A percentile compares a stretch with the other conserved stretches of the same genome.
Conservation (phyloP, 2,888 invertebrate genomes). For the Drosophila paramelanica region DNA sequence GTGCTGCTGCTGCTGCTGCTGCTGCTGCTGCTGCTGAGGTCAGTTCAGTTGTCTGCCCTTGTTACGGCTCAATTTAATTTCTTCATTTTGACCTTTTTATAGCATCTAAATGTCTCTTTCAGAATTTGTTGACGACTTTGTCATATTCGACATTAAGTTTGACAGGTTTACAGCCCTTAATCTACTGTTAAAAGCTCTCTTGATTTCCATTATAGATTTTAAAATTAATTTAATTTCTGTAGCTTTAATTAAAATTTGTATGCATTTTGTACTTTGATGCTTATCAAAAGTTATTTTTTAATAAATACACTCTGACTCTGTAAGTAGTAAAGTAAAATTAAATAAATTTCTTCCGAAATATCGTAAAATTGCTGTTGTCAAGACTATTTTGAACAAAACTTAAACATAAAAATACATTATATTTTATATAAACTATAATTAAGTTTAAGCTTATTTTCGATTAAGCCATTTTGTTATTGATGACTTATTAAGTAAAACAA, state of each 20-base stretch:
- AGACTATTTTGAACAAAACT: no score
- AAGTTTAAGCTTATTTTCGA: no score
- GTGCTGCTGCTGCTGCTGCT: slow-evolving; percentile 5
- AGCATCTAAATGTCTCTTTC: slow-evolving; percentile 6
- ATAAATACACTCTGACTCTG: no score
- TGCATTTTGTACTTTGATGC: neutral
- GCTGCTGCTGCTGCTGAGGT: slow-evolving; percentile 27
- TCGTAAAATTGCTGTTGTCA: no score
- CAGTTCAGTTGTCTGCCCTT: slow-evolving; percentile 44
- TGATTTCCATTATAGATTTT: no score
- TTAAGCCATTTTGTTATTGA: neutral
- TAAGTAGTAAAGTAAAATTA: no score
- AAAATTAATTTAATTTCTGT: neutral
- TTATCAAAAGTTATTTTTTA: no score
- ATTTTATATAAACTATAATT: no score
- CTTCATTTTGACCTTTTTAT: slow-evolving; percentile 40
- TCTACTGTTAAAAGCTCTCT: neutral
- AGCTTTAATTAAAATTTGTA: neutral
- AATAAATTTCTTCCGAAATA: no score
- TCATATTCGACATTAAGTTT: slow-evolving; percentile 9
- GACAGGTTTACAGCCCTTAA: slow-evolving; percentile 4
- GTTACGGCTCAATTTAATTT: slow-evolving; percentile 35
- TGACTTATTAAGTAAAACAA: neutral
- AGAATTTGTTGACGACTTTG: slow-evolving; percentile 22
- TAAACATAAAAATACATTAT: no score